Conservation (phyloP, 2,888 invertebrate species). For the Isotomurus palustris region DNA sequence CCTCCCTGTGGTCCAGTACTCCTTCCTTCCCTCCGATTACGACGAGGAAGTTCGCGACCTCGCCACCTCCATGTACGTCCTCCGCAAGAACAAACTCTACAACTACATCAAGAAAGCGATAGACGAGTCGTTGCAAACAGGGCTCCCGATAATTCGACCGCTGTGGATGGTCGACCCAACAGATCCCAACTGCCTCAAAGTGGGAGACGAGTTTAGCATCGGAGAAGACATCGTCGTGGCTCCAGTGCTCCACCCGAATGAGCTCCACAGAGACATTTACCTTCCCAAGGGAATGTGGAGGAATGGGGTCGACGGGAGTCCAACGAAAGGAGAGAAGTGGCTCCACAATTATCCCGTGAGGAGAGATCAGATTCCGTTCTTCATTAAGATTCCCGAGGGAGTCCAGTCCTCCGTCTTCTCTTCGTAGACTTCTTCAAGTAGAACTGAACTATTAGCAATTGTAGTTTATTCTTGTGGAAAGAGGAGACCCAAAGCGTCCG, state of each 20-base stretch:
- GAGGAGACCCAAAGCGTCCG: no score
- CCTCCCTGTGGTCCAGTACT: slow-evolving; percentile 85
- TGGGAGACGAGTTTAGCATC: slow-evolving; percentile 80
- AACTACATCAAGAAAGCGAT: slow-evolving; percentile 72
- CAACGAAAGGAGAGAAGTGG: slow-evolving; percentile 83
- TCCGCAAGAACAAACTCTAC: slow-evolving; percentile 61
- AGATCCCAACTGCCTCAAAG: slow-evolving; percentile 69
- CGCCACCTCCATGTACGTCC: slow-evolving; percentile 58
- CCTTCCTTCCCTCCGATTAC: slow-evolving; percentile 82
- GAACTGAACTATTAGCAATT: no score
- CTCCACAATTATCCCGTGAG: slow-evolving; percentile 81
- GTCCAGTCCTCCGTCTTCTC: slow-evolving; percentile 50
- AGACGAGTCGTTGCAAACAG: slow-evolving; percentile 71
- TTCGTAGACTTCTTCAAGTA: no score
- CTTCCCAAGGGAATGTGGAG: slow-evolving; percentile 89
- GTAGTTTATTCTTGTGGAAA: no score
- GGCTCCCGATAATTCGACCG: slow-evolving; percentile 78
- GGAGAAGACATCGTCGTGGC: slow-evolving; percentile 88
- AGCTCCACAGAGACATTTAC: slow-evolving; percentile 71
- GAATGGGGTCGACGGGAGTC: slow-evolving; percentile 80
- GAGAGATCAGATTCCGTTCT: slow-evolving; percentile 73
- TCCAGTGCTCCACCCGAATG: slow-evolving; percentile 69
- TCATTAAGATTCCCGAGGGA: slow-evolving; percentile 77
- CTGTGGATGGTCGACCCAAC: slow-evolving; percentile 83
- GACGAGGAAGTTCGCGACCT: slow-evolving; percentile 71